These are phyloP conservation scores for Trachops cirrhosus DNA, from an alignment of 2,797 vertebrate genomes.

Conservation along the genomic window DNA sequence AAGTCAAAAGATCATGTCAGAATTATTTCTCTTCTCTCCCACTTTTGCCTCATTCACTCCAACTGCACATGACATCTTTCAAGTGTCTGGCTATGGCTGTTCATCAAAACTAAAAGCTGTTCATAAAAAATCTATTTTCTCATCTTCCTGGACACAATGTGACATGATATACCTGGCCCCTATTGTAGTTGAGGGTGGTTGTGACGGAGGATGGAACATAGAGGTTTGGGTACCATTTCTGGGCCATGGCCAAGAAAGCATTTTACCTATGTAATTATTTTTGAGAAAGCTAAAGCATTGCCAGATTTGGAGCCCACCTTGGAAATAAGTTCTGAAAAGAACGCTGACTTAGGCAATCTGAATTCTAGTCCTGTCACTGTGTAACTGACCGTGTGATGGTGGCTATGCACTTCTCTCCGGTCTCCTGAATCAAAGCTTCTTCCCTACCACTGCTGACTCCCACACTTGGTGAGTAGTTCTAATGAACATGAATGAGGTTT, in stretches of 20 bases:
- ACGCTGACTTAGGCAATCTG: not conserved
- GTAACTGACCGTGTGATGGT: not conserved
- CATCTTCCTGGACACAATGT: not conserved
- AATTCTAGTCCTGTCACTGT: not conserved
- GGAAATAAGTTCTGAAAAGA: not conserved
- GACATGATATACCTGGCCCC: not conserved
- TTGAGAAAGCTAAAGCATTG: not conserved
- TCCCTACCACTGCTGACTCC: not conserved
- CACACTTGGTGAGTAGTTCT: not conserved
- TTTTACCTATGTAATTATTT: not conserved
- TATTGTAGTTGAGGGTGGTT: not conserved
- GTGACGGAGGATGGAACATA: not conserved
- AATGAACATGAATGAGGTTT: not conserved
- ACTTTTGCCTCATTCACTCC: not conserved
- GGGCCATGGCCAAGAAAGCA: not conserved
- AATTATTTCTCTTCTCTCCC: not conserved
- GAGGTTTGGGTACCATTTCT: not conserved
- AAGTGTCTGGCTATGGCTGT: not conserved
- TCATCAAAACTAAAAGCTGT: not conserved
- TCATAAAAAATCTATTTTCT: not conserved
- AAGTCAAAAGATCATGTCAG: not conserved
- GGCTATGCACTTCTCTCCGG: not conserved
- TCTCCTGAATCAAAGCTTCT: not conserved
- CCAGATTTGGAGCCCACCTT: not conserved
- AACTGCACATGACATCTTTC: not conserved